Evolutionary conservation across 2,888 invertebrate species (phyloP).

Genomic region (Pegoplata infirma): DNA sequence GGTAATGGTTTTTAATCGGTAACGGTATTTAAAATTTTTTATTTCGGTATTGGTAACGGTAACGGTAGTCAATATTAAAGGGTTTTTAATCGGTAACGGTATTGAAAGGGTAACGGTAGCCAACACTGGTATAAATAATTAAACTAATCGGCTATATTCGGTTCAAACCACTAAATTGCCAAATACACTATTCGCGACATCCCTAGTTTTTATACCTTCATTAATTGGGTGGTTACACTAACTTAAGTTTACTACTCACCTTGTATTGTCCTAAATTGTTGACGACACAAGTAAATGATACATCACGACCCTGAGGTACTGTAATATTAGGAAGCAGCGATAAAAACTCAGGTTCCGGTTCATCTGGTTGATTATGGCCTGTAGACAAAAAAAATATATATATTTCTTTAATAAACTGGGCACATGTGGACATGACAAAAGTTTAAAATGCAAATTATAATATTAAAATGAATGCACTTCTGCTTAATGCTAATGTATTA

Average conservation of each 20-base stretch:
- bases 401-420: background rate
- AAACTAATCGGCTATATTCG: too few relatives aligned
- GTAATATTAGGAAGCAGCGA: constrained; percentile 92
- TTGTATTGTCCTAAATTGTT: constrained; percentile 92
- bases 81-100: too few relatives aligned
- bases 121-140: too few relatives aligned
- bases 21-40: too few relatives aligned
- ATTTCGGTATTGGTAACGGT: too few relatives aligned
- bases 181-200: too few relatives aligned
- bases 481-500: constrained; percentile 7
- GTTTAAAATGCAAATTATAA: background rate
- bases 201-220: too few relatives aligned
- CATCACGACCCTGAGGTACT: constrained; percentile 91
- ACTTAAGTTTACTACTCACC: constrained; percentile 83
- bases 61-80: too few relatives aligned
- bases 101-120: too few relatives aligned
- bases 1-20: too few relatives aligned
- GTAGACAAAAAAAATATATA: constrained; percentile 65
- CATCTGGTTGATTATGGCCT: constrained; percentile 85
- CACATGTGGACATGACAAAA: constrained; percentile 3
- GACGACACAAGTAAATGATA: constrained; percentile 93
- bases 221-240: too few relatives aligned
- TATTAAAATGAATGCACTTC: constrained; percentile 5
- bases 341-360: constrained; percentile 88
- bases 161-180: too few relatives aligned